Percentiles rank a stretch among this genome's conserved stretches.
These are phyloP conservation scores for Montipora efflorescens DNA, from an alignment of 64 coral and sea anemone genomes.

Conservation along the genomic window DNA sequence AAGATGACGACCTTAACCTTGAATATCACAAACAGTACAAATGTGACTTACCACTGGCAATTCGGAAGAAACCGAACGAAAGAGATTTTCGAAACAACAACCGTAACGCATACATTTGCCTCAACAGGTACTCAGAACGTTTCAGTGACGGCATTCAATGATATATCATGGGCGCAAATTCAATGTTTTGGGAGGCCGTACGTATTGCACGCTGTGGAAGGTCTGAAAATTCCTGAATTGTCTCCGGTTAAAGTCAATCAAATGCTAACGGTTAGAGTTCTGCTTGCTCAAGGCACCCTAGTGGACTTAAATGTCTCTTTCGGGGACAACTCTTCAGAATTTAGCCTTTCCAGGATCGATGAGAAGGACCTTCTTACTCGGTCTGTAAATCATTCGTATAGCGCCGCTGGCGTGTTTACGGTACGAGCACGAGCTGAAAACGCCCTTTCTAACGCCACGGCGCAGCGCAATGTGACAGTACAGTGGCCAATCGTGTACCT, in stretches of 20 bases:
- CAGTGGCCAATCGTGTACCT: slow-evolving; percentile 32
- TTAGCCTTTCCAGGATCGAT: background rate
- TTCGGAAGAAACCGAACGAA: slow-evolving; percentile 28
- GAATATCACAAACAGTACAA: slow-evolving; percentile 49
- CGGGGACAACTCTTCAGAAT: background rate
- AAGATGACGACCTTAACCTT: background rate
- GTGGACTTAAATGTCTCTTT: slow-evolving; percentile 27
- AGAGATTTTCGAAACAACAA: slow-evolving; percentile 18
- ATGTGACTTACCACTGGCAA: slow-evolving; percentile 53
- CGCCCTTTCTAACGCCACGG: background rate
- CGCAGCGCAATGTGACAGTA: background rate
- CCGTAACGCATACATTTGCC: background rate
- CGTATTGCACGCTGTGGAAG: background rate
- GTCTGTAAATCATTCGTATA: slow-evolving; percentile 1
- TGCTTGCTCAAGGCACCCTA: background rate
- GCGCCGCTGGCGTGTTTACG: background rate
- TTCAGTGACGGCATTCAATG: slow-evolving; percentile 16
- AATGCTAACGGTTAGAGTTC: background rate
- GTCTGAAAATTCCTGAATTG: background rate
- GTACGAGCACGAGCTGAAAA: slow-evolving; percentile 32
- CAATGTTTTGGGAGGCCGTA: background rate
- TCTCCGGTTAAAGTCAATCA: background rate
- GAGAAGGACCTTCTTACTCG: background rate
- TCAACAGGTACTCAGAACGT: background rate
- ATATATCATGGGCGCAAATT: background rate